phyloP scores from a whole-genome alignment of 2,888 invertebrate species.

The Adineta ricciae region DNA sequence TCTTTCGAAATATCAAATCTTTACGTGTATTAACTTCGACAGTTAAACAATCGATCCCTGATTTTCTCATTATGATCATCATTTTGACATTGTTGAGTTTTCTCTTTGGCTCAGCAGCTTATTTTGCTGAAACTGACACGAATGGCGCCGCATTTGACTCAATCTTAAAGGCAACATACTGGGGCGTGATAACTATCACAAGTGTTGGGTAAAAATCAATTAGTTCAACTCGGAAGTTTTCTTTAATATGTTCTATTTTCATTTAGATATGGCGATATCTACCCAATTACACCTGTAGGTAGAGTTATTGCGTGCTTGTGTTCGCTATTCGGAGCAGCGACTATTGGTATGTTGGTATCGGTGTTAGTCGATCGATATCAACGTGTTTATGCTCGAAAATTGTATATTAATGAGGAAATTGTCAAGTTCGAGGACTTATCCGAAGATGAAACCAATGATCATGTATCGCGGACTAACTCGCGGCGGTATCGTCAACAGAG shows the following conservation, averaged over 20 bases:
- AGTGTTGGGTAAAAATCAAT: conserved; percentile 43
- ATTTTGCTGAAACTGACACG: conserved; percentile 43
- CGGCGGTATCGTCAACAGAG: background rate
- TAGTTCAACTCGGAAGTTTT: too few species aligned
- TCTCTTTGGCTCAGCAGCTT: conserved; percentile 45
- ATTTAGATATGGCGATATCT: conserved; percentile 38
- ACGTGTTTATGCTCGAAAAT: conserved; percentile 13
- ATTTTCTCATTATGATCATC: conserved; percentile 45
- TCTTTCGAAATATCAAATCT: conserved; percentile 43
- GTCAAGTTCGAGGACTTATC: background rate
- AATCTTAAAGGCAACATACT: conserved; percentile 48
- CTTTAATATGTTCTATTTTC: too few species aligned
- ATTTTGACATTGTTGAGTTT: conserved; percentile 46
- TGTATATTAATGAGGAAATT: background rate
- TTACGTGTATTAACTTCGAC: conserved; percentile 45
- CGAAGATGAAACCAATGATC: background rate
- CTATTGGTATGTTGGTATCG: background rate
- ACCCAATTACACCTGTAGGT: background rate
- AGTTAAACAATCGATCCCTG: conserved; percentile 43
- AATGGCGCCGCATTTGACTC: conserved; percentile 40
- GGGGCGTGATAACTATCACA: conserved; percentile 47
- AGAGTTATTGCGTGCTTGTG: background rate
- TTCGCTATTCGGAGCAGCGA: background rate
- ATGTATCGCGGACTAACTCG: background rate
- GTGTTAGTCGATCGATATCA: conserved; percentile 15